Base-by-base conservation (phyloP, 2,113 vertebrate species). In the Donacobius atricapilla region DNA sequence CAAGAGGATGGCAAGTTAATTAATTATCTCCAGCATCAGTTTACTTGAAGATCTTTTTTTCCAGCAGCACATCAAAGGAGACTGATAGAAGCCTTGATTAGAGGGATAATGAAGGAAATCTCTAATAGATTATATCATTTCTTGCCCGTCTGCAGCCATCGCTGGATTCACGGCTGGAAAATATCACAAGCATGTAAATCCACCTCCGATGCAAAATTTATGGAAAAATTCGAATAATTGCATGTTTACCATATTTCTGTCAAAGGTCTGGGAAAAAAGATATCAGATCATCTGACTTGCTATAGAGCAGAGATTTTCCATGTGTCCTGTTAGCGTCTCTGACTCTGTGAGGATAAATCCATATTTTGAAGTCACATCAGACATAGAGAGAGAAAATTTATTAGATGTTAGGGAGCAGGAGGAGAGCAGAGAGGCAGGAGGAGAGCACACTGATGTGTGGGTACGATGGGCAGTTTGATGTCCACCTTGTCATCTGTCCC, bases 21-120 rank as follows among this genome's bases (percentile, higher is more conserved):
- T 97, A 97, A 97, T 97, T 97, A 97, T 96, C 97, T 97, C 92
- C 90, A 90, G 84, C 96, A 97, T 95, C 96, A 94, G 96, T 97
- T 97, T 97, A 97, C 94, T 97, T 96, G 93, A 97, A 96, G 96
- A 96, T 97, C 89, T 94, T 82, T 96, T 61, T 95, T 87, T 88
- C 94, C 89, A 96, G 95, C 93, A 95, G 96, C 10, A 66, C 94
- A 96, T 97, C 96, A 97, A 97, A 97, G 91, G 87, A 96, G 89
- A 94, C 89, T 97, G 96, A 97, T 97, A 95, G 97, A 96, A 91
- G 93, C 92, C 96, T 97, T 97, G 97, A 97, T 97, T 97, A 97
- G 96, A 71, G 87, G 66, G 95, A 97, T 97, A 97, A 97, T 97
- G 97, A 97, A 97, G 96, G 94, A 97, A 97, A 96, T 97, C 95